Conservation (phyloP, 2,888 invertebrate species). For the Scaptomyza polygonia region DNA sequence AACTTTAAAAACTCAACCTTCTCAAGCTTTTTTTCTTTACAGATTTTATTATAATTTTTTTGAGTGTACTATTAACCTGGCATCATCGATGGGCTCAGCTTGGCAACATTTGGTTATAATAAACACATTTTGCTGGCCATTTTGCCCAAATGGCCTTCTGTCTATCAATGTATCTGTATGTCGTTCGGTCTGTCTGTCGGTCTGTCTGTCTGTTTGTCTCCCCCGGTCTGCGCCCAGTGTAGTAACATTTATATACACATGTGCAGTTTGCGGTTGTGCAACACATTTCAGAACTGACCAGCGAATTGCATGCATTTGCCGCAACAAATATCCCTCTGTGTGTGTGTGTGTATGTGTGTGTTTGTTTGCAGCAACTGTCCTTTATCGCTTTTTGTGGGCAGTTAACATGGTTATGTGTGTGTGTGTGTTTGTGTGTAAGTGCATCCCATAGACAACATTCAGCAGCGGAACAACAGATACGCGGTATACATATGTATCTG, state of each 20-base stretch:
- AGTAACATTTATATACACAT: slow-evolving; percentile 61
- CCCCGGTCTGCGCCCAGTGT: slow-evolving; percentile 50
- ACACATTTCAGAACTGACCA: slow-evolving; percentile 65
- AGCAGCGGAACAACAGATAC: slow-evolving; percentile 43
- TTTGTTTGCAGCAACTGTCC: slow-evolving; percentile 61
- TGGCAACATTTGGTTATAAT: slow-evolving; percentile 75
- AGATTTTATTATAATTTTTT: too few relatives aligned
- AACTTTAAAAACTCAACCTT: too few relatives aligned
- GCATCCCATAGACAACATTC: slow-evolving; percentile 16
- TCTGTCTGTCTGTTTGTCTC: slow-evolving; percentile 20
- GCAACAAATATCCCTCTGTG: slow-evolving; percentile 28
- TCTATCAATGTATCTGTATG: slow-evolving; percentile 22
- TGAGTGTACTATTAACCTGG: slow-evolving; percentile 7
- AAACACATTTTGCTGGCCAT: slow-evolving; percentile 72
- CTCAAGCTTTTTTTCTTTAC: too few relatives aligned
- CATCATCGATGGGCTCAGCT: slow-evolving; percentile 16
- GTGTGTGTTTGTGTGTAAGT: slow-evolving; percentile 21
- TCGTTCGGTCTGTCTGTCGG: slow-evolving; percentile 6
- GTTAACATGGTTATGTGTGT: slow-evolving; percentile 61
- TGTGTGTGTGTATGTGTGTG: slow-evolving; percentile 11
- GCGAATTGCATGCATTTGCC: slow-evolving; percentile 45
- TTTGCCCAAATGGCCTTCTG: slow-evolving; percentile 27
- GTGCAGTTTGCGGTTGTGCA: slow-evolving; percentile 81
- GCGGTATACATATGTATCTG: slow-evolving; percentile 62
- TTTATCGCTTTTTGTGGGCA: slow-evolving; percentile 75